Percentiles rank a stretch among this genome's conserved stretches.
Conservation (phyloP, 2,113 vertebrate genomes). For the Willisornis vidua region DNA sequence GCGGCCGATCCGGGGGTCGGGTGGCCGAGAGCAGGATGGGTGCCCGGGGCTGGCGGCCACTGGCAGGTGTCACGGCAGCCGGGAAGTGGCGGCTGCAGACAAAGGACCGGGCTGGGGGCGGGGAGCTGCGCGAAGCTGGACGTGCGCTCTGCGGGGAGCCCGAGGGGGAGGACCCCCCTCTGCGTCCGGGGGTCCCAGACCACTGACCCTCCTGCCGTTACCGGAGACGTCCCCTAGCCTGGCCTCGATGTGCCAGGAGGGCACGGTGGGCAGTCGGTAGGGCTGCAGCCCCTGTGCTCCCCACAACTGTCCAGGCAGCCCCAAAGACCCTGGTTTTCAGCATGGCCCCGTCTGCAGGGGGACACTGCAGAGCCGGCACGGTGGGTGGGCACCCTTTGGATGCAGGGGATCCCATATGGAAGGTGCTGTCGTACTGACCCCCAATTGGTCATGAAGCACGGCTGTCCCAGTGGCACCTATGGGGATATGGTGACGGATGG, state of each 20-base stretch:
- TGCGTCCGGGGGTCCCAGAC: not conserved
- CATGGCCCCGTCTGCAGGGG: not conserved
- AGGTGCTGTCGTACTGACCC: not conserved
- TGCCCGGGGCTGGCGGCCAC: not conserved
- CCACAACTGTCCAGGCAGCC: fast-evolving
- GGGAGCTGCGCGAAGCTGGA: constrained; percentile 36
- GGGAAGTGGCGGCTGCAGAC: constrained; percentile 56
- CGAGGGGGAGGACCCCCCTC: not conserved
- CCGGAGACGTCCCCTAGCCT: not conserved
- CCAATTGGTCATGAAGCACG: not conserved
- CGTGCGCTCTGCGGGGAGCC: not conserved
- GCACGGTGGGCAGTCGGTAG: not conserved
- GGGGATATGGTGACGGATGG: not conserved
- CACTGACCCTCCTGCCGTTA: not conserved
- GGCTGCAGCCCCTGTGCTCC: not conserved
- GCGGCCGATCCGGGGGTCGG: too few species aligned
- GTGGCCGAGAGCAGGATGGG: not conserved
- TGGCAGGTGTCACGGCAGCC: constrained; percentile 52
- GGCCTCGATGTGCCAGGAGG: not conserved
- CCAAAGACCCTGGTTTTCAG: not conserved
- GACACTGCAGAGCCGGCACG: not conserved
- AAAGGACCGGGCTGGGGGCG: constrained; percentile 56
- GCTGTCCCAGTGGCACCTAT: not conserved
- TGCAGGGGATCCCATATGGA: not conserved
- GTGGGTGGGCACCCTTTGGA: not conserved